These are phyloP conservation scores for Laticauda colubrina DNA, from an alignment of 2,113 vertebrate species.

Conservation along the genomic window DNA sequence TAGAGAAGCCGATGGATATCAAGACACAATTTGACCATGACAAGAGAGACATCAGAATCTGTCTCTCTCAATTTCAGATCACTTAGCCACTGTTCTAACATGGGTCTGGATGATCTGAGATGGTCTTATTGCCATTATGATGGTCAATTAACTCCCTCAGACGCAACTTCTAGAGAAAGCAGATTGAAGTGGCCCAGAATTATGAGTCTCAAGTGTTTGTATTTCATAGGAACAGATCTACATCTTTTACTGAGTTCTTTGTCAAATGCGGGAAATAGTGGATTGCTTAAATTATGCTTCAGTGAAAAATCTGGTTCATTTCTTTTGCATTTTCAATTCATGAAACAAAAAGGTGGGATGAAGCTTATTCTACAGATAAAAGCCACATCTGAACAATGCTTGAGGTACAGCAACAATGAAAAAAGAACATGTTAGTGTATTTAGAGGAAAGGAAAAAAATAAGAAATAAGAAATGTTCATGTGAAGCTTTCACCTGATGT, in stretches of 20 bases:
- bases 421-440: background rate
- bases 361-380: background rate
- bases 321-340: background rate
- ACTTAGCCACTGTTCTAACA: background rate
- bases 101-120: background rate
- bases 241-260: background rate
- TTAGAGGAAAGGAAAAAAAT: background rate
- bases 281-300: background rate
- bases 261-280: background rate
- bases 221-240: background rate
- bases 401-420: background rate
- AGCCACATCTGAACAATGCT: background rate
- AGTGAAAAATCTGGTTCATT: background rate
- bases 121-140: background rate
- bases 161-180: background rate
- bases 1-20: background rate
- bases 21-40: background rate
- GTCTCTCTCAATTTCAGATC: background rate
- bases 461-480: background rate
- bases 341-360: background rate
- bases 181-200: no score
- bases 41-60: background rate
- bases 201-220: background rate
- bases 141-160: background rate
- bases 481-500: constrained; percentile 13